These are phyloP conservation scores for Sesia bembeciformis DNA, from an alignment of 2,888 invertebrate genomes.

Conservation along the genomic window DNA sequence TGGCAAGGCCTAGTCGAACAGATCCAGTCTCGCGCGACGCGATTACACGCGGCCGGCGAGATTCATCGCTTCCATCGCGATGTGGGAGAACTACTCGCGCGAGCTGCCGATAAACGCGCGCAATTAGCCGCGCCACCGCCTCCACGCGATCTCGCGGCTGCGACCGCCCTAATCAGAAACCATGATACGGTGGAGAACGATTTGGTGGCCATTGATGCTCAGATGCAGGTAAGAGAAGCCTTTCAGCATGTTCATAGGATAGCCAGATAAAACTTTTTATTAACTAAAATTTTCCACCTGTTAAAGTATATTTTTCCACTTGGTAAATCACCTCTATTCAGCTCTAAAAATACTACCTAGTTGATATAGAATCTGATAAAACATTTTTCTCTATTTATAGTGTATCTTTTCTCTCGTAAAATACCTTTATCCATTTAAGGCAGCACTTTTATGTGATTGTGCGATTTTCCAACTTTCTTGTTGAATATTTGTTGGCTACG, in stretches of 20 bases:
- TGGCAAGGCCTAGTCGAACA: conserved; percentile 93
- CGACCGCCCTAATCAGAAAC: conserved; percentile 85
- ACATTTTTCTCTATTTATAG: too few relatives aligned
- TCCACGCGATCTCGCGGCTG: conserved; percentile 87
- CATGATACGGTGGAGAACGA: conserved; percentile 97
- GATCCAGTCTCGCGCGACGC: conserved; percentile 88
- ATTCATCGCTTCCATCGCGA: conserved; percentile 98
- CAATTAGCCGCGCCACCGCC: conserved; percentile 84
- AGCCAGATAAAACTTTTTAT: conserved; percentile 18
- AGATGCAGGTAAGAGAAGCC: conserved; percentile 34
- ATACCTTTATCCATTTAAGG: too few relatives aligned
- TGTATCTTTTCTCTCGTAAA: too few relatives aligned
- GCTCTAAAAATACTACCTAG: too few relatives aligned
- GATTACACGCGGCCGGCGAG: conserved; percentile 94
- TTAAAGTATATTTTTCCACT: too few relatives aligned
- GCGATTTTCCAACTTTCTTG: too few relatives aligned
- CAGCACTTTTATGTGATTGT: too few relatives aligned
- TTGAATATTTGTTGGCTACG: too few relatives aligned
- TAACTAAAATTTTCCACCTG: too few relatives aligned
- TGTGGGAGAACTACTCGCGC: conserved; percentile 90
- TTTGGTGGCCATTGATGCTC: conserved; percentile 87
- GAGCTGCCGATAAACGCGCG: conserved; percentile 91
- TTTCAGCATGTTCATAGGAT: not conserved
- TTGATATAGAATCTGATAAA: too few relatives aligned
- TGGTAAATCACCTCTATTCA: too few relatives aligned